These are phyloP conservation scores for Urocitellus parryii DNA, from an alignment of 2,113 vertebrate genomes.

Conservation along the genomic window DNA sequence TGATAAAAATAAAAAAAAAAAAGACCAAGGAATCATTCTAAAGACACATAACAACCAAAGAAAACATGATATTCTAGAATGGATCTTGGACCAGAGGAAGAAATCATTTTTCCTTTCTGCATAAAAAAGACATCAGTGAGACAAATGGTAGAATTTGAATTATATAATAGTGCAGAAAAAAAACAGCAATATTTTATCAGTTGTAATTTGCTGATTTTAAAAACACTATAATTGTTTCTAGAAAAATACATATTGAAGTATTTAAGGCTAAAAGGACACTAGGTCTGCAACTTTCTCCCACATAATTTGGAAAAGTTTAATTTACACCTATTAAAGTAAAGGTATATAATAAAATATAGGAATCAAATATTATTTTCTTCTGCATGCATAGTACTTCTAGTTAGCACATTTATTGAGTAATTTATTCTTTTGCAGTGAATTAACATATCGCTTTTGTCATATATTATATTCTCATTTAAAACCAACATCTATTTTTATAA, in stretches of 20 bases:
- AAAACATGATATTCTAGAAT: neutral
- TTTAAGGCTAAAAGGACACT: neutral
- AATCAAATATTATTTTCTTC: conserved; percentile 39
- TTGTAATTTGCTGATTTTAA: neutral
- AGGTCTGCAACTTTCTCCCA: neutral
- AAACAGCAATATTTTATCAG: neutral
- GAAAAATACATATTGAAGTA: neutral
- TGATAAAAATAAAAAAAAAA: neutral
- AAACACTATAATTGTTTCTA: neutral
- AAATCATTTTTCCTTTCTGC: neutral
- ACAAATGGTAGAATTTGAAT: neutral
- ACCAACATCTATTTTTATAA: neutral
- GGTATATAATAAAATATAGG: neutral
- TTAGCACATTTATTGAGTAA: neutral
- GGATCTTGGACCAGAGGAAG: neutral
- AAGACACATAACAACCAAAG: neutral
- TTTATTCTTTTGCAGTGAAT: neutral
- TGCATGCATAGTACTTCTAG: neutral
- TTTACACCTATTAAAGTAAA: too few species aligned
- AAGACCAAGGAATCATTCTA: neutral
- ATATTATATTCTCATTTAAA: neutral
- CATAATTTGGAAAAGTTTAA: neutral
- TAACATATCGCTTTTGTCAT: neutral
- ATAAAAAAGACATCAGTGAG: neutral
- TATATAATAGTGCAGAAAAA: neutral